Evolutionary conservation across 2,797 vertebrate species (phyloP).

Genomic region (Aplochiton taeniatus): DNA sequence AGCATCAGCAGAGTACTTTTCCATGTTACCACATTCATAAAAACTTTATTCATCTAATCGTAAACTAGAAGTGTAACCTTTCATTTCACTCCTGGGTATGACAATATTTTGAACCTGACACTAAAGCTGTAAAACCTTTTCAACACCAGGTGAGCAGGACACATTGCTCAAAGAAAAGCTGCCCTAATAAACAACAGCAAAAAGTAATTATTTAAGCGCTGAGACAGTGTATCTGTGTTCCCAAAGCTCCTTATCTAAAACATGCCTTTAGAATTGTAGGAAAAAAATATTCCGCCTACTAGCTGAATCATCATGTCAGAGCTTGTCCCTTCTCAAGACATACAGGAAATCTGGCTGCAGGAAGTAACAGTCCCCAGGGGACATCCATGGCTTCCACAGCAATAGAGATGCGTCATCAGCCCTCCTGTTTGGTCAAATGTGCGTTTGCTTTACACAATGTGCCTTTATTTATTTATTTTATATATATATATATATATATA

Average conservation of each 20-base stretch:
- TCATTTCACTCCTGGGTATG: too few species aligned
- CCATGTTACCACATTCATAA: too few species aligned
- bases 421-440: slow-evolving; percentile 51
- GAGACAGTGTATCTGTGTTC: slow-evolving; percentile 17
- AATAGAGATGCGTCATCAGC: slow-evolving; percentile 55
- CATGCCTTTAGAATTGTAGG: too few species aligned
- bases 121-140: not conserved
- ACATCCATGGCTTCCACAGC: slow-evolving; percentile 45
- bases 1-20: too few species aligned
- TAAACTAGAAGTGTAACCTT: too few species aligned
- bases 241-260: too few species aligned
- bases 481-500: too few species aligned
- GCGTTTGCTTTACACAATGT: slow-evolving; percentile 28
- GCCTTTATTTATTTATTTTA: not conserved
- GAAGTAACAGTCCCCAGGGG: slow-evolving; percentile 55
- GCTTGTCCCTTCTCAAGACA: slow-evolving; percentile 46
- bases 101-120: too few species aligned
- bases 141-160: not conserved
- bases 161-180: not conserved
- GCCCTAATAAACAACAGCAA: not conserved
- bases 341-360: slow-evolving; percentile 69
- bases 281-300: too few species aligned
- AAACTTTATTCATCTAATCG: too few species aligned
- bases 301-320: slow-evolving; percentile 17
- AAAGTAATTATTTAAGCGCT: slow-evolving; percentile 4